Percentiles rank a stretch among this genome's conserved stretches.
phyloP scores from a whole-genome alignment of 1,140 invertebrate species.

The Brachionus angularis region DNA sequence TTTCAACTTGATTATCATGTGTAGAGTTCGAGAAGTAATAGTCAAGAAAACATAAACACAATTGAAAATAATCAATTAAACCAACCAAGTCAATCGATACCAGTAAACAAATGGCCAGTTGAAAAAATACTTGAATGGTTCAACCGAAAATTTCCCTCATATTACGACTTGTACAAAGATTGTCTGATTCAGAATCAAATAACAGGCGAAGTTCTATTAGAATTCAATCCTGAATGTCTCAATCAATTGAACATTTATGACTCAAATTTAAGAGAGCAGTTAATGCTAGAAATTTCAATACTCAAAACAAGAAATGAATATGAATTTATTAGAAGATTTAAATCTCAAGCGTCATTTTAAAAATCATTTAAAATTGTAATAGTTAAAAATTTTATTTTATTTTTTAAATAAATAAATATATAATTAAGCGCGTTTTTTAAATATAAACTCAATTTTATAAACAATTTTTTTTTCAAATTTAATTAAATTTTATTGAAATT shows the following conservation, averaged over 20 bases:
- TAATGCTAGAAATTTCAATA: conserved; percentile 31
- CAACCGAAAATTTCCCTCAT: conserved; percentile 16
- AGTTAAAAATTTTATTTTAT: conserved; percentile 33
- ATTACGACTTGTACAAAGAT: conserved; percentile 7
- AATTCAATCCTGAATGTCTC: not conserved
- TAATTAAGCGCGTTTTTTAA: conserved; percentile 17
- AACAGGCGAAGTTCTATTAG: conserved; percentile 7
- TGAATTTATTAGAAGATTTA: conserved; percentile 33
- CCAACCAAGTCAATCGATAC: not conserved
- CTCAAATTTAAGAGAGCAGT: conserved; percentile 14
- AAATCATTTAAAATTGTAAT: not conserved
- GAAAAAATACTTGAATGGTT: conserved; percentile 23
- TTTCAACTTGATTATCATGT: no score
- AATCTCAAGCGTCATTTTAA: conserved; percentile 15
- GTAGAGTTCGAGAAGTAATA: no score
- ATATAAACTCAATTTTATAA: no score
- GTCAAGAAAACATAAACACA: not conserved
- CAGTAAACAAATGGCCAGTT: conserved; percentile 17
- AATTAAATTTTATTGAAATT: no score
- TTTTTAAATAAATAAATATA: conserved; percentile 4
- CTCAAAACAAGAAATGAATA: conserved; percentile 24
- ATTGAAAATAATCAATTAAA: not conserved
- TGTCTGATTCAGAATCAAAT: not conserved
- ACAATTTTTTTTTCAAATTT: no score
- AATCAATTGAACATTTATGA: not conserved